Base-by-base conservation (phyloP, 2,113 vertebrate species). In the Syrrhaptes paradoxus region DNA sequence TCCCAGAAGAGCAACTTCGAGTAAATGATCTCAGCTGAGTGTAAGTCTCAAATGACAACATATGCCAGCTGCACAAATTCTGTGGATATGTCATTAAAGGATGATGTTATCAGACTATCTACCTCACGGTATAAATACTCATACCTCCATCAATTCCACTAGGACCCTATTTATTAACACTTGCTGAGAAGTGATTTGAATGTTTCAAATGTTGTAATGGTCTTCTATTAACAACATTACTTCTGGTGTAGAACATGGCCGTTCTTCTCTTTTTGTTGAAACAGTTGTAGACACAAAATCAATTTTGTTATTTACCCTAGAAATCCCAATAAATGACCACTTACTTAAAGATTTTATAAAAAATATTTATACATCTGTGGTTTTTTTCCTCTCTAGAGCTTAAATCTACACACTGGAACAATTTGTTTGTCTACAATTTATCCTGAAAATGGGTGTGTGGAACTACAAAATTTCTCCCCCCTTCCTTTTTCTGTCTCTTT, bases 31-130 rank as follows among this genome's bases (percentile, higher is more conserved):
- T 95, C 91, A 95, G 67, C 78, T 83, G 91, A 96, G 75, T 15
- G 10, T 63, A 58, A 91, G 79, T 87, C 90, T 91, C 91, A 89
- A 91, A 77, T 80, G 85, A 70, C 78, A 96, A 91, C 82, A 87
- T 83, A 95, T 95, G 41, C 89, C 90, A 96, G 93, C 63, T 96
- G 94, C 74, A 89, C 81, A 91, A 89, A 85, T 79, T 87, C 43
- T 62, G 54, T 70, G 43, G 29, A 54, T 95, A 34, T 79, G 55
- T 58, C 75, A 77, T 83, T 83, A 96, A 94, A 32, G 18, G 63
- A 70, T 93, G 25, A 86, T 86, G 68, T 32, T 77, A 84, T 71
- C 57, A 92, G 52, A 58, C 31, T 26, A 72, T 87, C 68, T 74
- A n/a, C 61, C 43, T 74, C 28, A 19, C 46, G 24, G 29, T 74